Evolutionary conservation across 2,888 invertebrate species (phyloP).

Genomic region (Chymomyza amoena): DNA sequence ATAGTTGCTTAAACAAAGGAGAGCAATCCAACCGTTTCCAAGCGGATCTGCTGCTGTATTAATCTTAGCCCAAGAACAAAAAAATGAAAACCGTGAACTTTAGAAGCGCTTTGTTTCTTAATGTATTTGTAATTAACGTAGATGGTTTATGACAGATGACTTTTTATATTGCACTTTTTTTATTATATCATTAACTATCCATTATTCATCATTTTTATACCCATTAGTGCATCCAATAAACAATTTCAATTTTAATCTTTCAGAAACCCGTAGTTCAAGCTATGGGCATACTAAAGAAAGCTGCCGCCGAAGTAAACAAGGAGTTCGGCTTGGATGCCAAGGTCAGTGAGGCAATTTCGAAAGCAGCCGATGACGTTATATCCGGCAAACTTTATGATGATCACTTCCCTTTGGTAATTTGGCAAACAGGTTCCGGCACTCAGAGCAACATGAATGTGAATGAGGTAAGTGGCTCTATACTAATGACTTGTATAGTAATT

Average conservation of each 20-base stretch:
- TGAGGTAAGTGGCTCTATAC: slow-evolving; percentile 82
- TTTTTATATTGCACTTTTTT: too few species aligned
- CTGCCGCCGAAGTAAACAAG: slow-evolving; percentile 97
- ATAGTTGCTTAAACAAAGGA: too few species aligned
- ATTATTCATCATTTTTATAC: too few species aligned
- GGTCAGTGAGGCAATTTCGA: slow-evolving; percentile 91
- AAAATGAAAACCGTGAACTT: too few species aligned
- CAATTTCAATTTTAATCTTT: slow-evolving; percentile 32
- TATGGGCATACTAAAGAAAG: slow-evolving; percentile 97
- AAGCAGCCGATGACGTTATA: slow-evolving; percentile 96
- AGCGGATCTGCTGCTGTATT: too few species aligned
- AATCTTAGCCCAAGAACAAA: too few species aligned
- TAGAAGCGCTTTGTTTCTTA: too few species aligned
- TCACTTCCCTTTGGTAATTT: slow-evolving; percentile 98
- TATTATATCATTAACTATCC: too few species aligned
- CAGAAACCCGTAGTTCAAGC: slow-evolving; percentile 94
- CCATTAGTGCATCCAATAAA: too few species aligned
- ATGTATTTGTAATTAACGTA: too few species aligned
- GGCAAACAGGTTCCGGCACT: slow-evolving; percentile 99
- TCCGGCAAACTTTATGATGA: slow-evolving; percentile 94
- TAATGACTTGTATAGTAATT: neutral
- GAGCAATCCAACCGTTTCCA: too few species aligned
- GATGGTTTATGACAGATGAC: too few species aligned
- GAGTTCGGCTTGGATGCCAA: slow-evolving; percentile 94
- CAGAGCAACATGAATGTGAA: slow-evolving; percentile 99